Percentiles rank a stretch among this genome's conserved stretches.
These are phyloP conservation scores for Mesorhabditis spiculigera DNA, from an alignment of 2,888 invertebrate genomes.

Conservation along the genomic window DNA sequence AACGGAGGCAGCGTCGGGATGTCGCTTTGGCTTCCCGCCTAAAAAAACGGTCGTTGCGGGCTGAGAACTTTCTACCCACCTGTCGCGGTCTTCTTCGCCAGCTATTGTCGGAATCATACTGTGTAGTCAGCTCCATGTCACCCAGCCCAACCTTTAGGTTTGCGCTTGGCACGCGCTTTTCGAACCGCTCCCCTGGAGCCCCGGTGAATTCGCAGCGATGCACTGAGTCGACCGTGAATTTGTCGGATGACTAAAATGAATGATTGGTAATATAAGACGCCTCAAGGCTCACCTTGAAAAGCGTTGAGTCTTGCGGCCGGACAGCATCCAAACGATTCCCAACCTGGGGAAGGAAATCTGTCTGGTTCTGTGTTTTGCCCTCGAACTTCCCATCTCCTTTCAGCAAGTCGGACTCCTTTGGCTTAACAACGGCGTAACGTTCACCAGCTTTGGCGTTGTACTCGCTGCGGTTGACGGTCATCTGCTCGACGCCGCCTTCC, in stretches of 20 bases:
- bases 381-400: conserved; percentile 21
- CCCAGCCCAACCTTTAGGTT: not conserved
- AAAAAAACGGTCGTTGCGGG: not conserved
- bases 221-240: conserved; percentile 12
- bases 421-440: conserved; percentile 11
- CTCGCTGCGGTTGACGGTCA: conserved; percentile 9
- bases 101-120: not conserved
- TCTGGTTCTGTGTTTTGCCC: conserved; percentile 15
- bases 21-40: conserved; percentile 2
- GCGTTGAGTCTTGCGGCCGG: conserved; percentile 17
- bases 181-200: conserved; percentile 8
- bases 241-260: conserved; percentile 12
- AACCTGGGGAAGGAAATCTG: conserved; percentile 20
- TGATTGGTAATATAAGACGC: not conserved
- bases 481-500: not conserved
- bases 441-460: conserved; percentile 11
- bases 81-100: not conserved
- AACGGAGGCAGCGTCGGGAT: not conserved
- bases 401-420: conserved; percentile 9
- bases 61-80: not conserved
- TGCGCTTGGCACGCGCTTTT: not conserved
- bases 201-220: conserved; percentile 3
- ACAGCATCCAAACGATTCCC: conserved; percentile 24
- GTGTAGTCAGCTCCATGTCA: not conserved
- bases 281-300: conserved; percentile 10